Evolutionary conservation across 2,888 invertebrate genomes (phyloP), one percentile per base, ranked within the genome.

Genomic region (Ptilodon capucinus): DNA sequence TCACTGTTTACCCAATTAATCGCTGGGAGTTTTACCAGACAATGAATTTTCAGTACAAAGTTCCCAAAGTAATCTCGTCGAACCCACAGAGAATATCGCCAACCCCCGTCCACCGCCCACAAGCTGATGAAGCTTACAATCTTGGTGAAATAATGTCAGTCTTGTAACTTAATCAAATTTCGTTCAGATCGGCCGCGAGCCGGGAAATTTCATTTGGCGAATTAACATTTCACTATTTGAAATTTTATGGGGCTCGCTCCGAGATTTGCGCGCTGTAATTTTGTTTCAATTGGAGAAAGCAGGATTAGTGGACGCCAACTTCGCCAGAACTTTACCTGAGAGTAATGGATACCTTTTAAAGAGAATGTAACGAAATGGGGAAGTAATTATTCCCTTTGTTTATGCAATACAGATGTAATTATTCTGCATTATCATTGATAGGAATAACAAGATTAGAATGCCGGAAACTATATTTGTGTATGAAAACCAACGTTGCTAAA

Each of bases 81-180:
- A 71, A 62, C 64, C 60, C 64, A 55, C 57, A 44, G 57, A 54
- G 55, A 53, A 40, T 68, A 51, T 35, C 28, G 38, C 61, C 41
- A 46, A 69, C 71, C 64, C 65, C 44, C 60, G 71, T 54, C 43
- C 63, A 51, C 71, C 49, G 52, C 46, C 48, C 54, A 40, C 53
- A 60, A 57, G 11, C 59, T 51, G 57, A 63, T 55, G 54, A 57
- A 60, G 55, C 50, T 55, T 46, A 56, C 60, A 66, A 74, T 74
- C 68, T 62, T 63, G 57, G 52, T 64, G 76, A 78, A 83, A 79
- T 85, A 81, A 85, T 80, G 81, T 83, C 81, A 81, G 81, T 68
- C 74, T 74, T 81, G 79, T 79, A 81, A 79, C 79, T 83, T 88
- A 87, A 89, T 89, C 89, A 88, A 87, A 88, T 88, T 82, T 82